Evolutionary conservation across 2,797 vertebrate species (phyloP).

Genomic region (Danio albolineatus): DNA sequence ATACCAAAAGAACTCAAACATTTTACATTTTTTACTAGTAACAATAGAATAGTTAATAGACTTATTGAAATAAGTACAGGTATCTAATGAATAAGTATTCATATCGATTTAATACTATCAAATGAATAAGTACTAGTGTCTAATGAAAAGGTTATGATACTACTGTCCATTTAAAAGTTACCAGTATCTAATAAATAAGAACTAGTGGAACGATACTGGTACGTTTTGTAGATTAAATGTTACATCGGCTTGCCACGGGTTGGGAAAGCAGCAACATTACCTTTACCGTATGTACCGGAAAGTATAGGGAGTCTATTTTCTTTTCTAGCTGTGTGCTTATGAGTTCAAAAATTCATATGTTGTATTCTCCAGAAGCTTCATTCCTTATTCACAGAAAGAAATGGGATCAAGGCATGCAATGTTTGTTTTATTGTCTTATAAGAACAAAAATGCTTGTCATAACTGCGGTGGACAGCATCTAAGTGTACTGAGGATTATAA

Average conservation of each 20-base stretch:
- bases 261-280: constrained; percentile 37
- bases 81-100: no score
- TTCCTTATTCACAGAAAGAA: constrained; percentile 10
- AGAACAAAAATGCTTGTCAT: constrained; percentile 17
- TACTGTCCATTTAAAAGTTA: no score
- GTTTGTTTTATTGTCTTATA: not conserved
- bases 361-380: not conserved
- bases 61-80: no score
- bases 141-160: no score
- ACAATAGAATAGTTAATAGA: no score
- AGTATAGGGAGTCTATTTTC: not conserved
- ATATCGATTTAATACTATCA: no score
- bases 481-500: constrained; percentile 51
- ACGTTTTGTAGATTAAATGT: no score
- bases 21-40: no score
- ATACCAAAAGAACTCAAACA: no score
- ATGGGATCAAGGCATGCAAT: not conserved
- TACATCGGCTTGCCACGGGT: not conserved
- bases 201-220: no score
- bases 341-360: not conserved
- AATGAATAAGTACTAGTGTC: no score
- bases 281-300: constrained; percentile 58
- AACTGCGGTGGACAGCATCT: constrained; percentile 45
- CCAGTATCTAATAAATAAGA: no score
- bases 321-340: not conserved